Evolutionary conservation across 2,113 vertebrate species (phyloP), one percentile per base, ranked within the genome.

Genomic region (Cacatua alba): DNA sequence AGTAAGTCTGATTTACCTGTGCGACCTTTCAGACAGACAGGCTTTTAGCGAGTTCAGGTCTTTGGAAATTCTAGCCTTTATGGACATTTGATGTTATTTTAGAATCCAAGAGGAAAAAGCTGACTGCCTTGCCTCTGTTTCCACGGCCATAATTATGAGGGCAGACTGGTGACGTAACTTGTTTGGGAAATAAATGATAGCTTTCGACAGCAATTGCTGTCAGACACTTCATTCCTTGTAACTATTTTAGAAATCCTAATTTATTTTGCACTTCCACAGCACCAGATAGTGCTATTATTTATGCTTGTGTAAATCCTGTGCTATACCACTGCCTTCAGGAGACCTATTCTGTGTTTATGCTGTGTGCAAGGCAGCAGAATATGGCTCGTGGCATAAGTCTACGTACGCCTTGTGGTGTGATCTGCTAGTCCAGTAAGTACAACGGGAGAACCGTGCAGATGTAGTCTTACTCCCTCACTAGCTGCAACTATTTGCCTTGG

Each of bases 121-220:
- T 96, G 80, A 91, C 87, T 93, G 92, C 82, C 75, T 94, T 82
- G 87, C 93, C 75, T 91, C 93, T 91, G 94, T 96, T 93, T 95
- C 91, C 90, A 80, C 3, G 59, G 82, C 71, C 70, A 3, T 93
- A 97, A 97, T 97, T 97, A 95, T 17, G 86, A 96, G 92, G 92
- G 92, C 79, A 90, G 94, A 59, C 90, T 90, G 91, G 67, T 96
- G 89, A 94, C 9, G 63, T 87, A 94, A 93, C 78, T 74, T 91
- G 82, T 86, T 91, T 74, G 90, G 91, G 87, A 94, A 95, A 95
- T 88, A 93, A 97, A 97, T 93, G 70, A 95, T 82, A 77, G 91
- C 87, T 96, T 96, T 96, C 94, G 94, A 59, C 84, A 91, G 82
- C 0, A 2, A 94, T 23, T 24, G 25, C 91, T 94, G 91, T 92